These are phyloP conservation scores for Mythimna ferrago DNA, from an alignment of 2,888 invertebrate genomes.

Conservation along the genomic window DNA sequence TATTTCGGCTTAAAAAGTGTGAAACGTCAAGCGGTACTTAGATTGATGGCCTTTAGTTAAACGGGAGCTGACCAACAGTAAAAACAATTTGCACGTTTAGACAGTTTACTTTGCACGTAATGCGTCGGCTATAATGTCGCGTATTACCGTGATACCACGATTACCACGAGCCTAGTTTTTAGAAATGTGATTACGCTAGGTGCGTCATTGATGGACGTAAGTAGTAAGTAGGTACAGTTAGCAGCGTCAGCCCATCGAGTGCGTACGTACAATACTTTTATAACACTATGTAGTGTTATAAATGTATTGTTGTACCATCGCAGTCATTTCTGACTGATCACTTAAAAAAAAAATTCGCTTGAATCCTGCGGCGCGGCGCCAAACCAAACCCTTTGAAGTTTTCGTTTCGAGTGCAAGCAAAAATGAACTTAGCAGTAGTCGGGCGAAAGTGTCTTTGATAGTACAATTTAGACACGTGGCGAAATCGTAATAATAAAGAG, in stretches of 20 bases:
- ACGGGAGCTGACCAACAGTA: not conserved
- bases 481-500: not conserved
- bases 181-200: slow-evolving; percentile 47
- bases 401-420: too few relatives aligned
- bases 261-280: not conserved
- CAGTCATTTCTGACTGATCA: too few relatives aligned
- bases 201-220: slow-evolving; percentile 40
- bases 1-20: too few relatives aligned
- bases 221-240: slow-evolving; percentile 19
- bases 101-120: slow-evolving; percentile 18
- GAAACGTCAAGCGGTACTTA: too few relatives aligned
- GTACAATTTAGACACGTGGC: too few relatives aligned
- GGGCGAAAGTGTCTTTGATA: too few relatives aligned
- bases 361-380: too few relatives aligned
- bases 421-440: too few relatives aligned
- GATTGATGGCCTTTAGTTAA: not conserved
- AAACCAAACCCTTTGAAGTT: too few relatives aligned
- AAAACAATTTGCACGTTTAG: slow-evolving; percentile 11
- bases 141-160: slow-evolving; percentile 20
- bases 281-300: not conserved
- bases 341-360: too few relatives aligned
- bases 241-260: slow-evolving; percentile 18
- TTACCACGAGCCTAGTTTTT: slow-evolving; percentile 11
- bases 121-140: not conserved
- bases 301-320: slow-evolving; percentile 7